Evolutionary conservation across 37 sponge, comb jelly and placozoan genomes (phyloP), one percentile per base, ranked within the genome.

Genomic region (Diacarnus erythraeanus): DNA sequence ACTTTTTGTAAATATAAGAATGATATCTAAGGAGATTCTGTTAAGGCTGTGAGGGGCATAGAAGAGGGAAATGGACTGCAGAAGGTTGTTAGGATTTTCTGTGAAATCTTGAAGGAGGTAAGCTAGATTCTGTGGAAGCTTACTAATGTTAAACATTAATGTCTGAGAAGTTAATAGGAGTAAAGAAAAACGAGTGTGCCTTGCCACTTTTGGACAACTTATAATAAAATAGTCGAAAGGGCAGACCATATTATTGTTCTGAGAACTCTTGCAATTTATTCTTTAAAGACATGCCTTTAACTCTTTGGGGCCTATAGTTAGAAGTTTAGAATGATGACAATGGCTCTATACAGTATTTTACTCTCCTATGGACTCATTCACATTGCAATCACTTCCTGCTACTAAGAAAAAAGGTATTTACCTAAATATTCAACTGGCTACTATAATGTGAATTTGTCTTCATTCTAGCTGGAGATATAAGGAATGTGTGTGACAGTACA

Each of bases 271-370:
- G 85, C 25, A 84, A 71, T 38, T 74, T 27, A 65, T 75, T 83
- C 83, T 83, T 83, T 15, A 41, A 17, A 38, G 17, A 29, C 64
- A 61, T 61, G 64, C n/a, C 20, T 39, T 39, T 39, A 68, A 20
- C 4, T 79, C 56, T 56, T 37, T 20, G 47, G 54, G 26, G 79
- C 79, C n/a, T n/a, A n/a, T n/a, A n/a, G n/a, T n/a, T n/a, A n/a
- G n/a, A 29, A 43, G 83, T 31, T 74, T 96, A 64, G 93, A 92
- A 96, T 59, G 96, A 96, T 64, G 96, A 96, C 47, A 89, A 78
- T 38, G 96, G 96, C 23, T 69, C 83, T 0, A 94, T 93, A 0
- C 82, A 88, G 58, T 89, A 79, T 69, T 97, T 30, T 92, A n/a
- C 89, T 90, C 20, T 86, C 92, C 71, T 91, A 86, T 59, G 86